Percentiles rank a stretch among this genome's conserved stretches.
These are phyloP conservation scores for Haemorhous mexicanus DNA, from an alignment of 2,113 vertebrate genomes.

Conservation along the genomic window DNA sequence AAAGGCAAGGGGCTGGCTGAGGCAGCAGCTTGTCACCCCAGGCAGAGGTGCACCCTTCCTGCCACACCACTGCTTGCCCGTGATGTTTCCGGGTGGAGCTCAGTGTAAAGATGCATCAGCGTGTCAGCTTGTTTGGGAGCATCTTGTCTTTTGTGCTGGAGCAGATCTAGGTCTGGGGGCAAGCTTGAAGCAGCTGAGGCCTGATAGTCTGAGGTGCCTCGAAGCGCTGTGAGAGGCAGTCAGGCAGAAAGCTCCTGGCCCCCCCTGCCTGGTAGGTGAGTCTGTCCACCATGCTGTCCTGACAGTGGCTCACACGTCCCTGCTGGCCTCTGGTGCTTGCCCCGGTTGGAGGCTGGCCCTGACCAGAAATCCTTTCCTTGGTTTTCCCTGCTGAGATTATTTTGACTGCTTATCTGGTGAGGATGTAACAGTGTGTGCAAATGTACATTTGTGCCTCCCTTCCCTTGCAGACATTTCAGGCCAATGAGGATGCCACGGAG, in stretches of 20 bases:
- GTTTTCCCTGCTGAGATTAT: neutral
- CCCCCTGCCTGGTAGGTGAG: neutral
- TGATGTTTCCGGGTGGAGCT: neutral
- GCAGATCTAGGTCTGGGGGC: neutral
- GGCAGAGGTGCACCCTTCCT: neutral
- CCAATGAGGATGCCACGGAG: conserved; percentile 87
- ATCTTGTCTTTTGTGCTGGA: neutral
- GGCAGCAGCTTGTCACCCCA: neutral
- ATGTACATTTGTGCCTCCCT: neutral
- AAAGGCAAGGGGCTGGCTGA: conserved; percentile 22
- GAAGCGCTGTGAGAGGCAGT: neutral
- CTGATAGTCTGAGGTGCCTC: neutral
- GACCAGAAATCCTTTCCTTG: neutral
- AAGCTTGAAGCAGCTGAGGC: neutral
- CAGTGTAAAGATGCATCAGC: accelerated
- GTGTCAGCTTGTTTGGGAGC: neutral
- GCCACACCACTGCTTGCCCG: neutral
- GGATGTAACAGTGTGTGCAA: neutral
- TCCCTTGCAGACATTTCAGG: conserved; percentile 85
- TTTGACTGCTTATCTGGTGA: neutral
- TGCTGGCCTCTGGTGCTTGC: neutral
- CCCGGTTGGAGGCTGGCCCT: neutral
- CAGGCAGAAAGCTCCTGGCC: neutral
- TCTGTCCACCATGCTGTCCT: neutral
- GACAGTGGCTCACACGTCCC: neutral